Conservation (phyloP, 1,140 invertebrate genomes). For the Drosophila prosaltans region DNA sequence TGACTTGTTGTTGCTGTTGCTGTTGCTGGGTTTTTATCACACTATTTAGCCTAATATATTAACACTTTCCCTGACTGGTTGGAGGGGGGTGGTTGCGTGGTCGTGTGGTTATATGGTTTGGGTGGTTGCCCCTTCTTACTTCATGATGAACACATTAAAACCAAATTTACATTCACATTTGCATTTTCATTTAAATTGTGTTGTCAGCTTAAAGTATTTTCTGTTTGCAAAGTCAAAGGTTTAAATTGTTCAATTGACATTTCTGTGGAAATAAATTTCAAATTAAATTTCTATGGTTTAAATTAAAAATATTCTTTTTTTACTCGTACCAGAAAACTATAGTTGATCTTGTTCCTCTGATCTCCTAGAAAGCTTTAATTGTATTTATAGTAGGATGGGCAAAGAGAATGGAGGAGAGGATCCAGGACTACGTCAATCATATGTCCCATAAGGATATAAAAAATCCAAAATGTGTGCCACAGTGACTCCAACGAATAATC, state of each 20-base stretch:
- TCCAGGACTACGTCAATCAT: too few relatives aligned
- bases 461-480: too few relatives aligned
- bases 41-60: conserved; percentile 71
- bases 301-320: too few relatives aligned
- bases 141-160: conserved; percentile 55
- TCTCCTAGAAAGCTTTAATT: too few relatives aligned
- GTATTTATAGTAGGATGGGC: too few relatives aligned
- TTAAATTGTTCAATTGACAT: background rate
- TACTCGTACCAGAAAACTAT: too few relatives aligned
- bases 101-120: background rate
- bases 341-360: too few relatives aligned
- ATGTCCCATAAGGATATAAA: too few relatives aligned
- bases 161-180: conserved; percentile 41
- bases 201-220: conserved; percentile 19
- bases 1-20: conserved; percentile 45
- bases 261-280: too few relatives aligned
- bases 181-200: conserved; percentile 35
- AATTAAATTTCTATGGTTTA: too few relatives aligned
- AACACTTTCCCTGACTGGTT: conserved; percentile 56
- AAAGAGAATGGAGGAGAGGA: too few relatives aligned
- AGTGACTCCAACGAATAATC: too few relatives aligned
- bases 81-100: conserved; percentile 11
- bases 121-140: conserved; percentile 11
- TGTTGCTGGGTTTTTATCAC: conserved; percentile 56
- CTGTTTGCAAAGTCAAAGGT: conserved; percentile 7